phyloP scores from a whole-genome alignment of 2,113 vertebrate species.

The Cyanoderma ruficeps region DNA sequence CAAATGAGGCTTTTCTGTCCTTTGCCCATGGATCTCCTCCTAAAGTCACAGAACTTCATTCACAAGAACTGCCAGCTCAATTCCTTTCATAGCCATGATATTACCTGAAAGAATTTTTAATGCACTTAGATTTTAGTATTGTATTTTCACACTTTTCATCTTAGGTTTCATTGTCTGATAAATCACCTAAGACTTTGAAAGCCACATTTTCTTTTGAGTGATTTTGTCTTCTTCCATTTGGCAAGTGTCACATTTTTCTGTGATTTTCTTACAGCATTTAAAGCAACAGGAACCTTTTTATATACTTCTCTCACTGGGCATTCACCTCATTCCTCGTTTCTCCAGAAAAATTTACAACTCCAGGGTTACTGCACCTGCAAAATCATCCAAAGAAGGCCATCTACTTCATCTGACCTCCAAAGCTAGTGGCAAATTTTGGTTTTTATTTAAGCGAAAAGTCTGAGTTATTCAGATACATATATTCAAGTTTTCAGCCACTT shows the following conservation, averaged over 20 bases:
- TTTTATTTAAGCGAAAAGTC: neutral
- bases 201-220: neutral
- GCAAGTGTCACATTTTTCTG: neutral
- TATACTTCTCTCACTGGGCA: neutral
- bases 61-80: neutral
- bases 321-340: neutral
- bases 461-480: neutral
- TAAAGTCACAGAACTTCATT: neutral
- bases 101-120: neutral
- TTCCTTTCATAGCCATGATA: neutral
- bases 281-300: constrained; percentile 6
- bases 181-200: neutral
- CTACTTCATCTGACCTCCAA: neutral
- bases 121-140: neutral
- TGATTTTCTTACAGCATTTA: neutral
- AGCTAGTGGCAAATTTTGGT: neutral
- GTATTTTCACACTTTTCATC: constrained; percentile 15
- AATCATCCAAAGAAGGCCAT: neutral
- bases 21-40: neutral
- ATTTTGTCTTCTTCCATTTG: constrained; percentile 22
- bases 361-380: neutral
- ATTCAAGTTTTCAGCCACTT: constrained; percentile 20
- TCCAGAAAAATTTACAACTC: neutral
- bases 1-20: neutral
- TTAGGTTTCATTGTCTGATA: neutral